Evolutionary conservation across 2,888 invertebrate genomes (phyloP), one percentile per base, ranked within the genome.

Genomic region (Leucania comma): DNA sequence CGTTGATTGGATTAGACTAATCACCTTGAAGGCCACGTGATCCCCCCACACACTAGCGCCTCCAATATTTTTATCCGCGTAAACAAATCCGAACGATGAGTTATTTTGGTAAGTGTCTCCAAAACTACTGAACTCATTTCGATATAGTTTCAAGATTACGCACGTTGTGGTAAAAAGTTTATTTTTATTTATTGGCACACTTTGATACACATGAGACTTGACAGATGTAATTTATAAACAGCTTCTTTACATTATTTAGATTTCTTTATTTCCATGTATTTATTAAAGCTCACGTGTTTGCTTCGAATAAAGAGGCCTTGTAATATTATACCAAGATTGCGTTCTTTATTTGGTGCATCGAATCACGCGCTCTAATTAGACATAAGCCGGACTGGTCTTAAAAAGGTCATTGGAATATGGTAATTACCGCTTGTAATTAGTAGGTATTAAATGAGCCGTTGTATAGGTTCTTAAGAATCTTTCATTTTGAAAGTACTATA

Each of bases 21-120:
- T 71, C 80, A 65, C 75, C 75, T 80, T 80, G 62, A 35, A 57
- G 53, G 54, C 38, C 78, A 64, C 76, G 76, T 76, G 80, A 80
- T 38, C 67, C 51, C 72, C 58, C 72, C 76, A 65, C 58, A 35
- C 72, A n/a, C n/a, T 29, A 80, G 75, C 59, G 71, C 75, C 65
- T 80, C 56, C 20, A 58, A 51, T 79, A 79, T 64, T 79, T 75
- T 68, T 63, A 62, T 59, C 61, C 54, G 56, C 64, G 78, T 62
- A 75, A 79, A 71, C 61, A 64, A 80, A 79, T 75, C 58, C 67
- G 64, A 22, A 75, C 63, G 68, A 71, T 75, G 56, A 68, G 75
- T 65, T 80, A 80, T 76, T 80, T 76, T 64, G 10, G 68, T 64
- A 29, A 4, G 53, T 20, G 72, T 68, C 65, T 59, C 68, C 72